phyloP scores from a whole-genome alignment of 2,888 invertebrate genomes.

The Pterostichus niger region DNA sequence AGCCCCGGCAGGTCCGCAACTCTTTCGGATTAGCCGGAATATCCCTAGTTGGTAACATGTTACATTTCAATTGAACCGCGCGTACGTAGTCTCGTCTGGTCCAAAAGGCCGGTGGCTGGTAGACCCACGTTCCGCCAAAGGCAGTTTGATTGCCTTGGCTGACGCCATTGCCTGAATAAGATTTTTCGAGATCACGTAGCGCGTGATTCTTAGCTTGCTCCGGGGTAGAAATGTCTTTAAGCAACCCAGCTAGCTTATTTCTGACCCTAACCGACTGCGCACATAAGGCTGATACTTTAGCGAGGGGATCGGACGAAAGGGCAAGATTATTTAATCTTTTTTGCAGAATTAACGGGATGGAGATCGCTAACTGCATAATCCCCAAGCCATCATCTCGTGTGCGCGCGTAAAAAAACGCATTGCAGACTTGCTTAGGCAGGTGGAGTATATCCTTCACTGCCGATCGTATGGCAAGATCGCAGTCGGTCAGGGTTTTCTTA shows the following conservation, averaged over 20 bases:
- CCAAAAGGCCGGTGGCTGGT: not conserved
- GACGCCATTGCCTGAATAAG: too few species aligned
- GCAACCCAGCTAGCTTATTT: too few species aligned
- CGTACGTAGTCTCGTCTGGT: not conserved
- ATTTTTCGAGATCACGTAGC: too few species aligned
- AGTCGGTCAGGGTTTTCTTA: not conserved
- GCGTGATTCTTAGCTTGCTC: too few species aligned
- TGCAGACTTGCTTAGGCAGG: too few species aligned
- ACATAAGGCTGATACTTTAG: too few species aligned
- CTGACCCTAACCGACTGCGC: too few species aligned
- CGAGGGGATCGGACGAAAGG: not conserved
- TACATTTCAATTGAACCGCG: not conserved
- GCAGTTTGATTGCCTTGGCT: too few species aligned
- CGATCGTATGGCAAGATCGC: not conserved
- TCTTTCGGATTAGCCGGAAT: not conserved
- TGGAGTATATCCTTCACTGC: slow-evolving; percentile 65
- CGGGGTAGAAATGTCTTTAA: too few species aligned
- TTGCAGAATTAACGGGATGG: not conserved
- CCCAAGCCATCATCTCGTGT: slow-evolving; percentile 10
- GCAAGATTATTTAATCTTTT: not conserved
- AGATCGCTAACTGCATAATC: not conserved
- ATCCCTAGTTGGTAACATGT: not conserved
- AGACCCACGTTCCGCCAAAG: too few species aligned
- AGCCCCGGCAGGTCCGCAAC: too few species aligned
- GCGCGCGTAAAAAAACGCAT: not conserved